Evolutionary conservation across 1,140 invertebrate genomes (phyloP), one percentile per base, ranked within the genome.

Genomic region (Monochamus saltuarius): DNA sequence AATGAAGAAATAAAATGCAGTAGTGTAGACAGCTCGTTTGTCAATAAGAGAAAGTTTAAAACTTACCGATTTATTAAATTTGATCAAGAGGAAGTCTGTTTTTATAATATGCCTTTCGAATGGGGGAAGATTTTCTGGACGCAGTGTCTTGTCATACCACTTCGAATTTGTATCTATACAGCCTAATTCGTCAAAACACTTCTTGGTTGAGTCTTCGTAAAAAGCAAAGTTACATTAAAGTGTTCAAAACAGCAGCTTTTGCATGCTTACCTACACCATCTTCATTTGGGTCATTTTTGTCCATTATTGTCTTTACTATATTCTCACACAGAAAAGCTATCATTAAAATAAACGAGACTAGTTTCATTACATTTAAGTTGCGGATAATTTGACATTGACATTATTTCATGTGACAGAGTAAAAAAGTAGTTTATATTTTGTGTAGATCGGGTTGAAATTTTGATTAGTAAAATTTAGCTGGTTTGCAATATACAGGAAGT

Each of bases 121-220:
- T 7, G 75, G 73, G 62, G 68, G 73, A 34, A 73, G 53, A 66
- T 73, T 75, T 9, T 68, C 43, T 9, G 75, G 75, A 35, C 75
- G 59, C 34, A 64, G 69, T 43, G 65, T 57, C 2, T 55, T 42
- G 59, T 76, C 61, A 37, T 70, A 76, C 75, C 73, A 76, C 50
- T 64, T 59, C 10, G 67, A 62, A 11, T 68, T 69, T 7, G 64
- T 65, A 10, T 67, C 61, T 4, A 77, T 47, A 51, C 75, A 77
- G 8, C 73, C 73, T 7, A 75, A 46, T 9, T 72, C 64, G 7
- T 70, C 73, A 50, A 67, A 73, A 65, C 75, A 75, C 50, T 61
- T 69, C 17, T 52, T 61, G 42, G 14, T 9, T 9, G 39, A 40
- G 9, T 9, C 14, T 40, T 40, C 4, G 14, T 4, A 40, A 7